Evolutionary conservation across 2,888 invertebrate species (phyloP).

Genomic region (Dynastes tityus): DNA sequence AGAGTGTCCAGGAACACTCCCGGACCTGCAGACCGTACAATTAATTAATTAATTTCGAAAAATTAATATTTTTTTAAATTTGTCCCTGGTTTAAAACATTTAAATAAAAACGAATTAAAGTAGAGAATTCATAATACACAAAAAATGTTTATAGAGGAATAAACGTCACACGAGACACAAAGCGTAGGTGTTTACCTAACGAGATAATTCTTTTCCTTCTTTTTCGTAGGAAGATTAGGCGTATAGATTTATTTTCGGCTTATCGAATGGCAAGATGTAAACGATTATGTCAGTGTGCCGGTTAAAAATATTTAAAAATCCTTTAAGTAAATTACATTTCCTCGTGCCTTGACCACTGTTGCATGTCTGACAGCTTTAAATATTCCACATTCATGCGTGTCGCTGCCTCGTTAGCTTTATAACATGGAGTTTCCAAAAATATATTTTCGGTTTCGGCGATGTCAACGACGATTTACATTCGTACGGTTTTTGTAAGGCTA

Average conservation of each 20-base stretch:
- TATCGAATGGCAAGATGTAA: slow-evolving; percentile 30
- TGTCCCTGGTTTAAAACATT: no score
- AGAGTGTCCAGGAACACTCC: no score
- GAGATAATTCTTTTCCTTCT: background rate
- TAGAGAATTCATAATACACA: background rate
- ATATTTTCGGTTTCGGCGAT: slow-evolving; percentile 48
- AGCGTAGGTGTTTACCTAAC: background rate
- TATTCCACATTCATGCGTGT: slow-evolving; percentile 51
- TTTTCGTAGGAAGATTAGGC: slow-evolving; percentile 7
- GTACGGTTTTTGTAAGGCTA: slow-evolving; percentile 33
- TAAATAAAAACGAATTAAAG: no score
- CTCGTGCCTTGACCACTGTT: slow-evolving; percentile 49
- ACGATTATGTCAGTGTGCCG: slow-evolving; percentile 40
- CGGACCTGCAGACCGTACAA: no score
- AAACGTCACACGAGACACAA: background rate
- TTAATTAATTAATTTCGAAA: no score
- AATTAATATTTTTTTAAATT: no score
- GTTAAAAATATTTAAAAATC: slow-evolving; percentile 41
- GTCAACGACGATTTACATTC: slow-evolving; percentile 49
- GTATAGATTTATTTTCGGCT: slow-evolving; percentile 25
- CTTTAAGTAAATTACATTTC: slow-evolving; percentile 46
- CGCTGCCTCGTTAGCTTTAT: slow-evolving; percentile 49
- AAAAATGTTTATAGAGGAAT: background rate
- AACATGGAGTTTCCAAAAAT: slow-evolving; percentile 41
- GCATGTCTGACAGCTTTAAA: slow-evolving; percentile 50